Base-by-base conservation (phyloP, 2,113 vertebrate species). In the Phylloscopus trochiloides region DNA sequence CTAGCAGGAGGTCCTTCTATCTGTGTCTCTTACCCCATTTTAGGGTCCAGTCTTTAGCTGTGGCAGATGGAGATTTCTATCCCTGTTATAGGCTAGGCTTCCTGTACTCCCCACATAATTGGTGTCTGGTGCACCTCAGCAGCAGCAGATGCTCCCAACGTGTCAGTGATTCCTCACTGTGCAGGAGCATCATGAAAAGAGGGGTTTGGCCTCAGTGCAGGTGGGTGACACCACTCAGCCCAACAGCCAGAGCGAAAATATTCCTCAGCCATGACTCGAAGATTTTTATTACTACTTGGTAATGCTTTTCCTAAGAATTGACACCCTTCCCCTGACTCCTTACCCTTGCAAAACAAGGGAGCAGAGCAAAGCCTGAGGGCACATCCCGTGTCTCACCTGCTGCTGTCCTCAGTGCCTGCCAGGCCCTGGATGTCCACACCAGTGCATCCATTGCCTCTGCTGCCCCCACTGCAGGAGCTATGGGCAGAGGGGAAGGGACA, bases 111-210 rank as follows among this genome's bases (percentile, higher is more conserved):
- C 20, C 7, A 0, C 7, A 40, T 3, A 21, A 58, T 6, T 15
- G 43, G 29, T 52, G 34, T 22, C 25, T 24, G 67, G 8, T 9
- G 32, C 29, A 13, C 7, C 45, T 15, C 31, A 34, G 3, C 70
- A 75, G 67, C 47, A 65, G 26, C 45, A 70, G 50, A 28, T 0
- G 9, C 21, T 36, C 14, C 71, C 61, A 7, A 7, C 0, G 13
- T 0, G 0, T 18, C 3, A 4, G 16, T 0, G 3, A 86, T 22
- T 40, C 48, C 48, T 22, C 0, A 1, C 19, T 59, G 72, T 6
- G 8, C 34, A 19, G 43, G 14, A 36, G 24, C n/a, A 40, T 8
- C 19, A 0, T 1, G 17, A 15, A 7, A 14, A 2, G 2, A 1
- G 43, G 48, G 29, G 1, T 18, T 63, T 73, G 36, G 36, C 32